Evolutionary conservation across 2,797 vertebrate species (phyloP).

Genomic region (Cirrhinus mrigala): DNA sequence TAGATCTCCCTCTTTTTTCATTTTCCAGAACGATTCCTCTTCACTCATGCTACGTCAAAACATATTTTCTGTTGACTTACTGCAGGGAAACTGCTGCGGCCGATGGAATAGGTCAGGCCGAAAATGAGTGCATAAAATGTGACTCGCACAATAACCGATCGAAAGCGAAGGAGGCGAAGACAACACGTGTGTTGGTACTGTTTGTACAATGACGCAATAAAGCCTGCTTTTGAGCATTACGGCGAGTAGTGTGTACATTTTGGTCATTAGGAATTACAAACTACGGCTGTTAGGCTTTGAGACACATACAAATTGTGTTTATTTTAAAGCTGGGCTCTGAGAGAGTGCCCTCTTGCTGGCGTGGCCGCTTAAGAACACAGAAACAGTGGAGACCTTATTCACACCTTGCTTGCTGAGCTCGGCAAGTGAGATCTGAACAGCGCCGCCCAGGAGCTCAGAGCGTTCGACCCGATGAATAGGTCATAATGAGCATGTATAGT

Average conservation of each 20-base stretch:
- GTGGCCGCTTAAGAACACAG: conserved; percentile 51
- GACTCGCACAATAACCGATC: conserved; percentile 14
- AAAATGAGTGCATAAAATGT: conserved; percentile 8
- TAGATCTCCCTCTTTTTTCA: conserved; percentile 3
- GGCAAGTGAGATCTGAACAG: conserved; percentile 59
- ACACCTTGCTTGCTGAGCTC: conserved; percentile 61
- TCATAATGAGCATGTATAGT: conserved; percentile 55
- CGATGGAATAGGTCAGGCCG: neutral
- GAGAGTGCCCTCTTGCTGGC: conserved; percentile 68
- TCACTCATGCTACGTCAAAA: conserved; percentile 39
- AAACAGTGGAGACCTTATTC: conserved; percentile 78
- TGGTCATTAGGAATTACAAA: conserved; percentile 70
- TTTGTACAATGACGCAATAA: conserved; percentile 48
- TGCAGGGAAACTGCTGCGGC: conserved; percentile 3
- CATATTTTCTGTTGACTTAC: conserved; percentile 25
- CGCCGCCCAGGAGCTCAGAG: conserved; percentile 60
- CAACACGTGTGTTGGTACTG: conserved; percentile 18
- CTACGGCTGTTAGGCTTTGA: conserved; percentile 65
- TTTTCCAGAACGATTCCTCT: conserved; percentile 40
- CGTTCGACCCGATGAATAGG: conserved; percentile 65
- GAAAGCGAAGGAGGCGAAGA: conserved; percentile 10
- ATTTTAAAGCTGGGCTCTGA: conserved; percentile 69
- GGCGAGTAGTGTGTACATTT: conserved; percentile 60
- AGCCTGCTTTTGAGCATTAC: conserved; percentile 45
- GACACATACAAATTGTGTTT: conserved; percentile 71